Evolutionary conservation across 2,888 invertebrate genomes (phyloP), one percentile per base, ranked within the genome.

Genomic region (Cerastis rubricosa): DNA sequence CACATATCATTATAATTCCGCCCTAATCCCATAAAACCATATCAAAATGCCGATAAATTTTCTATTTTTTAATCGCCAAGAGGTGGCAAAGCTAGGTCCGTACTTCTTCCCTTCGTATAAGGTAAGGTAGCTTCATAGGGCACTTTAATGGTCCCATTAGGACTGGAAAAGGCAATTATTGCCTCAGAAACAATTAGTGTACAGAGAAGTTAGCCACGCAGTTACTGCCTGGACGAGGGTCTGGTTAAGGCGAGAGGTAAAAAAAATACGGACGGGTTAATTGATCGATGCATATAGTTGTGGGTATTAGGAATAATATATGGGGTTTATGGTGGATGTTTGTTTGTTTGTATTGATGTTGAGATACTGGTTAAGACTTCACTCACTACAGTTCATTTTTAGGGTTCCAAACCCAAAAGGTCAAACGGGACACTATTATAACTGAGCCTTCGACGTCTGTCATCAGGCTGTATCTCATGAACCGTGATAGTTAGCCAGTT

Each of bases 101-200:
- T 76, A 65, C 68, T 72, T 68, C 66, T 68, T 67, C 29, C 78
- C 40, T 63, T 65, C 89, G 65, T 83, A 88, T 87, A 90, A 74
- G 90, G 89, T 71, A 78, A 82, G 74, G 85, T 77, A 75, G 80
- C 68, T 76, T 80, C 69, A 68, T 70, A 78, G 83, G 86, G 86
- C 85, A 87, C 85, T 89, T 92, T 90, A 93, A 93, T 92, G 90
- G 84, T 82, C 90, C 90, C 86, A 92, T 94, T 93, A 92, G 88
- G 67, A 85, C 92, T 91, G 75, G 84, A 91, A 90, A 93, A 92
- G 94, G 94, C 91, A 91, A 94, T 94, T 93, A 93, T 91, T 89
- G 90, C 90, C 87, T 89, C 84, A 83, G 83, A 89, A 92, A 94
- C 94, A 94, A 94, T 94, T 94, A 94, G 81, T 71, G 73, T 80